Percentiles rank a stretch among this genome's conserved stretches.
These are phyloP conservation scores for Alloscopus bannaensis DNA, from an alignment of 2,888 invertebrate genomes.

Conservation along the genomic window DNA sequence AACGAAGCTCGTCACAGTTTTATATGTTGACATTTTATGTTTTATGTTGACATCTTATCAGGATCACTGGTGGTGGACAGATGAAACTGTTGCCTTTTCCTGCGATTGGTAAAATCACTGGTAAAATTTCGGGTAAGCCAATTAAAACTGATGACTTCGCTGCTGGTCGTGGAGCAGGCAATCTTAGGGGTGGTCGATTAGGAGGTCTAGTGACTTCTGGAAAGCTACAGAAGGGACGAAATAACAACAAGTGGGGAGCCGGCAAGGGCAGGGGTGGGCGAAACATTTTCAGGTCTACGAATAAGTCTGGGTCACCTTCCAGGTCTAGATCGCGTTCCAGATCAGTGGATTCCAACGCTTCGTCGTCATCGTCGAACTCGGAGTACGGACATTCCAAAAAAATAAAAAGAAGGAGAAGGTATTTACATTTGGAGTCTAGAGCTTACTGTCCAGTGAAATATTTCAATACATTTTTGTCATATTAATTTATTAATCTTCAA, in stretches of 20 bases:
- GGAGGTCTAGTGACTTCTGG: conserved; percentile 49
- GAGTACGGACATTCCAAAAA: conserved; percentile 66
- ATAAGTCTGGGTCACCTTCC: conserved; percentile 55
- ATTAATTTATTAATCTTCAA: background rate
- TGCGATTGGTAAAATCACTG: conserved; percentile 66
- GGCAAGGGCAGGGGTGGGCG: conserved; percentile 67
- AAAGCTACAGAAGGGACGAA: conserved; percentile 55
- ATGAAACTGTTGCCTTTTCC: conserved; percentile 68
- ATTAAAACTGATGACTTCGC: conserved; percentile 65
- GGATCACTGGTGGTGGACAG: conserved; percentile 71
- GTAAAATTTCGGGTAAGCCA: conserved; percentile 72
- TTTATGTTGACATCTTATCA: conserved; percentile 35
- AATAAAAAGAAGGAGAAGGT: conserved; percentile 69
- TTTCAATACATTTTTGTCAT: background rate
- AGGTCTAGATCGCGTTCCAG: conserved; percentile 73
- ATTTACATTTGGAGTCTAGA: background rate
- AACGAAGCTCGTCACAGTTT: background rate
- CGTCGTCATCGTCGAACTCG: conserved; percentile 66
- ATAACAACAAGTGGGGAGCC: conserved; percentile 53
- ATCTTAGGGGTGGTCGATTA: conserved; percentile 66
- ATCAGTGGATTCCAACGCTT: conserved; percentile 74
- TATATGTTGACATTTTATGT: background rate
- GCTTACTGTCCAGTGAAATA: background rate
- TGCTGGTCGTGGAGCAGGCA: conserved; percentile 54
- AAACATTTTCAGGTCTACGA: conserved; percentile 71